Evolutionary conservation across 2,113 vertebrate genomes (phyloP), one percentile per base, ranked within the genome.

Genomic region (Mola mola): DNA sequence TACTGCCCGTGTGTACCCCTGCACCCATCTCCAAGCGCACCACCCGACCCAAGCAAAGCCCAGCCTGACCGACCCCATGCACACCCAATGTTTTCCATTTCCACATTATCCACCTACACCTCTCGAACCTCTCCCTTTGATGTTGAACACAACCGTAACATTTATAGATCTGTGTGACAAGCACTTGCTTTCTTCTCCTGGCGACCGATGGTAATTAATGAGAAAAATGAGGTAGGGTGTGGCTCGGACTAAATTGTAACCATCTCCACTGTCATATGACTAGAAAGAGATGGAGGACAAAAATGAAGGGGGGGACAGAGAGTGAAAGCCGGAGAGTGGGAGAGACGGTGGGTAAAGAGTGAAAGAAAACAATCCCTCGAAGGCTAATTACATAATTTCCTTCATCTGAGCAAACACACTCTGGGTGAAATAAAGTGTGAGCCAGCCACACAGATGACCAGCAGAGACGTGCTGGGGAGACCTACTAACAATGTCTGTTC

Each of bases 311-410:
- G 81, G 91, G 84, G 71, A 75, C 24, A 53, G 53, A 51, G 11
- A 25, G 57, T 43, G 56, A 66, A 47, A 48, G 62, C 19, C 52
- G 66, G 66, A 59, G 53, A 50, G 43, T 5, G 29, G 6, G 43
- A 25, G 42, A 6, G 58, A 26, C 37, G 48, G 38, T 44, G 56
- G 69, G 59, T 49, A 76, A 79, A 74, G 68, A 79, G 71, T 33
- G 44, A 87, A 86, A 79, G 71, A 88, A 89, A 89, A 86, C 83
- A 88, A 93, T 93, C 89, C 90, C 90, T 92, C 90, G 91, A 77
- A 72, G 84, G 92, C 92, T 95, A 96, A 98, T 96, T 96, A 94
- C 93, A 94, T 95, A 94, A 96, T 95, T 95, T 97, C 94, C 92
- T 95, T 93, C 93, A 95, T 95, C 94, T 95, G 94, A 95, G 86